Percentiles rank a stretch among this genome's conserved stretches.
phyloP scores from a whole-genome alignment of 1,140 invertebrate genomes.

The Zeugodacus cucurbitae region DNA sequence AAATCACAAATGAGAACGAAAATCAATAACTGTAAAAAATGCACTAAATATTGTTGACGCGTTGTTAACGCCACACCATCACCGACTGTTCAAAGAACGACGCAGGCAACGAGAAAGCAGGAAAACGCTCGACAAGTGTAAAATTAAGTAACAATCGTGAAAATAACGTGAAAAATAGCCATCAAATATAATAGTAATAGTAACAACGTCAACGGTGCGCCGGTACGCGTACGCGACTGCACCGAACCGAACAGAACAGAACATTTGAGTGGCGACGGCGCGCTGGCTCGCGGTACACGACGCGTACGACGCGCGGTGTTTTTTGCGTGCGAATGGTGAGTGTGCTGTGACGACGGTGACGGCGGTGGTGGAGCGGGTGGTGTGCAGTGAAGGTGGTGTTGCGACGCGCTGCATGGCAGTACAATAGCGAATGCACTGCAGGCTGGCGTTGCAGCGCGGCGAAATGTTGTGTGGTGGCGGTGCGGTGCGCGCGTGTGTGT shows the following conservation, averaged over 20 bases:
- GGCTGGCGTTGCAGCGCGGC: neutral
- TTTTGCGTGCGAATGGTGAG: neutral
- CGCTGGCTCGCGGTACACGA: constrained; percentile 4
- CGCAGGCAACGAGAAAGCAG: constrained; percentile 33
- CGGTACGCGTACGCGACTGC: constrained; percentile 32
- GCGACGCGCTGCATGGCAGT: neutral
- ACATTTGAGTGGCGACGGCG: constrained; percentile 19
- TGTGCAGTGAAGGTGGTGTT: neutral
- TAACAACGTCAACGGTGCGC: constrained; percentile 31
- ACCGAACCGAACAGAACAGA: neutral
- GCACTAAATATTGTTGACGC: constrained; percentile 36
- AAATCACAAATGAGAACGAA: neutral
- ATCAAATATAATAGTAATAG: constrained; percentile 39
- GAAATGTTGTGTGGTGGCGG: neutral
- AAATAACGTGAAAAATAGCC: constrained; percentile 37
- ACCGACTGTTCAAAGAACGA: constrained; percentile 33
- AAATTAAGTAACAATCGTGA: constrained; percentile 38
- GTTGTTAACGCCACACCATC: constrained; percentile 37
- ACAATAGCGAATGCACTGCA: neutral
- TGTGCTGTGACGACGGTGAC: neutral
- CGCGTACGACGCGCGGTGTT: constrained; percentile 1
- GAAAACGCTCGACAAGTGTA: constrained; percentile 15
- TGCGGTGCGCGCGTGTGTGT: neutral
- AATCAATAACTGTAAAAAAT: constrained; percentile 36
- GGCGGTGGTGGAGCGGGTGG: neutral